Percentiles rank a stretch among this genome's conserved stretches.
These are phyloP conservation scores for Todiramphus saurophagus DNA, from an alignment of 2,113 vertebrate species.

Conservation along the genomic window DNA sequence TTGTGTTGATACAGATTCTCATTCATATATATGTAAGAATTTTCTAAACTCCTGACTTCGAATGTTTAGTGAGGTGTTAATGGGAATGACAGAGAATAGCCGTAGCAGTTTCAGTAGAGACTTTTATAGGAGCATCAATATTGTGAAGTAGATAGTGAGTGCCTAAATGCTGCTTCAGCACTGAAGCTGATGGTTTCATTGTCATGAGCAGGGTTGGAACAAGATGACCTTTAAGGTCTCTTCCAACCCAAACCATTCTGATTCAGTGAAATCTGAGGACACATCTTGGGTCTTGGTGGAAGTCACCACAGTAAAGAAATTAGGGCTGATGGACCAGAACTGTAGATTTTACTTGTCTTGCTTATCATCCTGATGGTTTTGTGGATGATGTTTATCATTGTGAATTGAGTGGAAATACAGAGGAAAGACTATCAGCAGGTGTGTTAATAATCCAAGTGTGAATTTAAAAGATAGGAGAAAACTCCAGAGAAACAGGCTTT, in stretches of 20 bases:
- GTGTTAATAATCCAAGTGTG: background rate
- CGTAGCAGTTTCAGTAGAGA: background rate
- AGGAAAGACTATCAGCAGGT: background rate
- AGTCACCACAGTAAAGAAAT: background rate
- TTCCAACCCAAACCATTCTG: background rate
- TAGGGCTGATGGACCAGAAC: background rate
- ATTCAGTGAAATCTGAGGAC: background rate
- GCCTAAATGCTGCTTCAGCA: background rate
- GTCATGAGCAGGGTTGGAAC: background rate
- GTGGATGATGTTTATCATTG: background rate
- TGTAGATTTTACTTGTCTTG: accelerated
- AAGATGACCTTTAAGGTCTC: background rate
- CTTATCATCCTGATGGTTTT: background rate
- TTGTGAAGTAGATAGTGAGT: background rate
- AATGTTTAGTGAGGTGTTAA: background rate
- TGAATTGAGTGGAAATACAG: background rate
- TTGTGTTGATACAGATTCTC: background rate
- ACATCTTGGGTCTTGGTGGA: background rate
- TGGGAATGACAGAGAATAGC: background rate
- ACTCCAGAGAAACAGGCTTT: background rate
- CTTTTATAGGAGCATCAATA: background rate
- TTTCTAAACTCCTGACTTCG: background rate
- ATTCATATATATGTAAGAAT: background rate
- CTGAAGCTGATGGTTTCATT: background rate
- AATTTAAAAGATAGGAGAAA: background rate